phyloP scores from a whole-genome alignment of 2,888 invertebrate genomes.

The Encarsia formosa region DNA sequence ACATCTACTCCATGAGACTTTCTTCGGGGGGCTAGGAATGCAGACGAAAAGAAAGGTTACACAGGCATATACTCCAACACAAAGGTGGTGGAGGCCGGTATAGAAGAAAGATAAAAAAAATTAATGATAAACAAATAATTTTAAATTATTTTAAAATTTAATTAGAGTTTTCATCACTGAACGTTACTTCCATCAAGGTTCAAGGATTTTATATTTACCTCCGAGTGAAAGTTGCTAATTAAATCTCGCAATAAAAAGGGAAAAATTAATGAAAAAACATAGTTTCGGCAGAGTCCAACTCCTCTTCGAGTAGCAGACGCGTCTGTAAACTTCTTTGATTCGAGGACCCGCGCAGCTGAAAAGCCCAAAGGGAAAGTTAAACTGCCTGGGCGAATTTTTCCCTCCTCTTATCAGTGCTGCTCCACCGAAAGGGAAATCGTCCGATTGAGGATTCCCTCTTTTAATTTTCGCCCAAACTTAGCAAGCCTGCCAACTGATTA shows the following conservation, averaged over 20 bases:
- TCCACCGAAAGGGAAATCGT: slow-evolving; percentile 13
- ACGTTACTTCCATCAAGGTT: neutral
- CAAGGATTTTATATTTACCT: neutral
- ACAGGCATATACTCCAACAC: no score
- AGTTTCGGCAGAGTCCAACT: no score
- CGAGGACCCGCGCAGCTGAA: slow-evolving; percentile 2
- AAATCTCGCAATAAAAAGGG: no score
- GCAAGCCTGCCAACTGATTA: slow-evolving; percentile 11
- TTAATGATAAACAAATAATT: no score
- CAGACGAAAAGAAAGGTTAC: no score
- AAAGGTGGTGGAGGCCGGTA: neutral
- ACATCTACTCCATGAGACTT: no score
- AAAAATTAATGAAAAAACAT: no score
- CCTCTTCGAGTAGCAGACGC: neutral
- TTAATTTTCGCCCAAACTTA: neutral
- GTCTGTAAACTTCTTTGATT: slow-evolving; percentile 16
- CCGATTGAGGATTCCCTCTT: slow-evolving; percentile 6
- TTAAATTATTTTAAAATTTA: neutral
- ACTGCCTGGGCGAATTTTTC: slow-evolving; percentile 15
- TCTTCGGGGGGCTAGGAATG: no score
- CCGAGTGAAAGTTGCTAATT: no score
- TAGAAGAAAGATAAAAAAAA: neutral
- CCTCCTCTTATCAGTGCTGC: slow-evolving; percentile 7
- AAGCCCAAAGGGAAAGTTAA: slow-evolving; percentile 19
- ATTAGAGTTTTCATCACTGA: neutral